Percentiles rank a stretch among this genome's conserved stretches.
phyloP scores from a whole-genome alignment of 2,888 invertebrate genomes.

The Epistrophella euchroma region DNA sequence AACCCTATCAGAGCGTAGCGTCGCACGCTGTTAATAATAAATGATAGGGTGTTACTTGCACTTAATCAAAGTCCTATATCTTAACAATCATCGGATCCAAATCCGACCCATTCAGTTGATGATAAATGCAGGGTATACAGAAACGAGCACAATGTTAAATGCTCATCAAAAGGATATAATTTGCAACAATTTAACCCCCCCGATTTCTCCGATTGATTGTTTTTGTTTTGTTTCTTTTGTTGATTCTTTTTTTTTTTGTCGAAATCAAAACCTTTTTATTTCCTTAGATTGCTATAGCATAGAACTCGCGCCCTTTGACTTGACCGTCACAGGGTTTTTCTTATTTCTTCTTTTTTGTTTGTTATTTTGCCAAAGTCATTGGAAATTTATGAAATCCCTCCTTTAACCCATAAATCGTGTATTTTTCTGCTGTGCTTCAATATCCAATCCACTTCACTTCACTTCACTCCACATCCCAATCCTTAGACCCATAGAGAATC shows the following conservation, averaged over 20 bases:
- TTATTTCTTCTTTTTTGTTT: neutral
- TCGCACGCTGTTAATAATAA: slow-evolving; percentile 22
- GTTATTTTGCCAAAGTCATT: slow-evolving; percentile 52
- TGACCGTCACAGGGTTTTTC: slow-evolving; percentile 17
- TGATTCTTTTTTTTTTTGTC: slow-evolving; percentile 13
- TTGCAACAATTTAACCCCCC: slow-evolving; percentile 38
- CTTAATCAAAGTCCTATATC: slow-evolving; percentile 43
- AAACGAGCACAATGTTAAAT: slow-evolving; percentile 42
- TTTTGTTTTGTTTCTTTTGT: slow-evolving; percentile 21
- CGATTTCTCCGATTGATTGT: slow-evolving; percentile 54
- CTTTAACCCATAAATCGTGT: slow-evolving; percentile 64
- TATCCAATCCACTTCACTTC: slow-evolving; percentile 6
- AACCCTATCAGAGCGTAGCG: neutral
- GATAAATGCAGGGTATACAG: slow-evolving; percentile 36
- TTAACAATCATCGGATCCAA: slow-evolving; percentile 24
- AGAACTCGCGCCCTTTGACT: slow-evolving; percentile 55
- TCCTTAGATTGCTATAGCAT: slow-evolving; percentile 1
- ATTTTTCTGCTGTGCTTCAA: slow-evolving; percentile 22
- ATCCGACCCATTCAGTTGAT: slow-evolving; percentile 22
- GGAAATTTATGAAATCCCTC: slow-evolving; percentile 74
- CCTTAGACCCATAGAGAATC: slow-evolving; percentile 31
- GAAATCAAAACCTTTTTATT: slow-evolving; percentile 33
- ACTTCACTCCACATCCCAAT: slow-evolving; percentile 17
- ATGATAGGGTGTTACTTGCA: slow-evolving; percentile 45
- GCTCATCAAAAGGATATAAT: slow-evolving; percentile 46